Percentiles rank a stretch among this genome's conserved stretches.
These are phyloP conservation scores for Nettapus auritus DNA, from an alignment of 2,113 vertebrate species.

Conservation along the genomic window DNA sequence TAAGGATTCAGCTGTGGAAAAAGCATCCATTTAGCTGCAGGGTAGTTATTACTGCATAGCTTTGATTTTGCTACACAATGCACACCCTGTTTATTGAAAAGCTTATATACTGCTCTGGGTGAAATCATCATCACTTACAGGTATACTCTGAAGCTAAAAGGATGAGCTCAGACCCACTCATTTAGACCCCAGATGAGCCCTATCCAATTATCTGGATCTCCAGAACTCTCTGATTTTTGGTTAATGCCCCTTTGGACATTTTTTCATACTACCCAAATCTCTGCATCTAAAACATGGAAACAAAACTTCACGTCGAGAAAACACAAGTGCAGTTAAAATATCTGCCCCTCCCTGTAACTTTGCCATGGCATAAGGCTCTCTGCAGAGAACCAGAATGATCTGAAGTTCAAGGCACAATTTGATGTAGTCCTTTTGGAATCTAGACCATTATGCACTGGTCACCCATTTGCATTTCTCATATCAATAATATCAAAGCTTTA, in stretches of 20 bases:
- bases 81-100: constrained; percentile 50
- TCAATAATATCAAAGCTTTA: background rate
- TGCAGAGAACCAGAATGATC: background rate
- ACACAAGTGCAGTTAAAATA: background rate
- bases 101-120: background rate
- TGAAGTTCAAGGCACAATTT: background rate
- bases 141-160: background rate
- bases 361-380: background rate
- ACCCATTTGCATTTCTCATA: background rate
- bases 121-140: constrained; percentile 21
- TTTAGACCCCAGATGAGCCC: background rate
- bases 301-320: background rate
- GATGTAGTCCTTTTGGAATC: background rate
- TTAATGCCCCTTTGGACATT: background rate
- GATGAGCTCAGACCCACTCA: constrained; percentile 1
- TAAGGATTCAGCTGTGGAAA: constrained; percentile 65
- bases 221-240: background rate
- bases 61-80: constrained; percentile 46
- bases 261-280: background rate
- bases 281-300: background rate
- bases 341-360: background rate
- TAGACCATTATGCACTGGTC: background rate
- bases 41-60: constrained; percentile 61
- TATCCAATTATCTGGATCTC: background rate
- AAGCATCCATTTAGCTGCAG: constrained; percentile 52